Evolutionary conservation across 2,888 invertebrate species (phyloP), one percentile per base, ranked within the genome.

Genomic region (Thereva nobilitata): DNA sequence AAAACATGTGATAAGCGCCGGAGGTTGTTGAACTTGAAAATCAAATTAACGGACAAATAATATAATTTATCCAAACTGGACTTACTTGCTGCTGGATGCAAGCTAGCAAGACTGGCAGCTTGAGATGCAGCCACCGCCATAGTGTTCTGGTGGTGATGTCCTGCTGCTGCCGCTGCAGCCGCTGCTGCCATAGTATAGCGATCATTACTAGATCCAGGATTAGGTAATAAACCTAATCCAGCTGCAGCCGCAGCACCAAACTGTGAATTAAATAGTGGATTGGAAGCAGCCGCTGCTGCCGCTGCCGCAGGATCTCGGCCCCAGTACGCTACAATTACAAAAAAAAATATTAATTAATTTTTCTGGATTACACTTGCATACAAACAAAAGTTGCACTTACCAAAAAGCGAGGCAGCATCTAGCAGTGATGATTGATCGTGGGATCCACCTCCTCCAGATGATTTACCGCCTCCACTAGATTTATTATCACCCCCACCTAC

Each of bases 111-210:
- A 76, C 90, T 91, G 64, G 92, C 92, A 45, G 92, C 92, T 82
- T 92, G 92, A 78, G 90, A 91, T 72, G 92, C 92, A 61, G 92
- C 92, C 73, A 91, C 92, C 72, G 91, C 91, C 76, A 92, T 86
- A 66, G 92, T 91, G 73, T 87, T 87, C 72, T 87, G 87, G 83
- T 85, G 78, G 82, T 85, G 78, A 82, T 86, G 81, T 34, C 78
- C 78, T n/a, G 79, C 79, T 40, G 80, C 79, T 52, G 80, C 80
- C 10, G 79, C 79, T 3, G 80, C 79, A 42, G 83, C 84, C 57
- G 76, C 76, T 37, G 71, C 63, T 38, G 80, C 79, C 79, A 80
- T 79, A 4, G 74, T 79, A 67, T 80, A 80, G 6, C 80, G 78
- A 74, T 80, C 80, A 72, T 79, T 79, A 67, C 76, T 82, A 74